Base-by-base conservation (phyloP, 1,140 invertebrate species). In the Orchestia grillus region DNA sequence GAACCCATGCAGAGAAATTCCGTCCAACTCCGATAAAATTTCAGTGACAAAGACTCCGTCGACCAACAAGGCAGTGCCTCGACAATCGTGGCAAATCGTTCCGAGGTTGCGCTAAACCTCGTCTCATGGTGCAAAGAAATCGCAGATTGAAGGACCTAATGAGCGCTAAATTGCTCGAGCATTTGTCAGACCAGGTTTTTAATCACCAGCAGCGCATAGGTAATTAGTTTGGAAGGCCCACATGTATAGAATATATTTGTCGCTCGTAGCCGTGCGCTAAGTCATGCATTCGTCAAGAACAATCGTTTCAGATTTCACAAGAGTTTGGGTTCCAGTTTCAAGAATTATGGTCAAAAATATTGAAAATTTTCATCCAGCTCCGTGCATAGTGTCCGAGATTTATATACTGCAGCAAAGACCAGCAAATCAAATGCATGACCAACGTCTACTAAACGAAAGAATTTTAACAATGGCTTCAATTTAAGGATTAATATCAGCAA, bases 131-230 rank as follows among this genome's bases (percentile, higher is more conserved):
- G 88, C 88, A 42, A 0, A 42, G 88, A 44, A 91, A 41, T 42
- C 88, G 44, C 41, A 41, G 16, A 91, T 91, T 91, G 44, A 44
- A 91, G 88, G 41, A 91, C 41, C 44, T 91, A 91, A 91, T 91
- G 88, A 44, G 41, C 88, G 88, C 44, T 91, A 91, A 91, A 91
- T 91, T 91, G 23, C 19, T 41, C 4, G 44, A 16, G 28, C 41
- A 91, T 91, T 91, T 91, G 88, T 91, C 88, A 43, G 44, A 91
- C 28, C 41, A 42, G 88, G 44, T 91, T 44, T 91, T 91, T 42
- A 91, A 91, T 91, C 88, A 91, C 44, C 41, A 36, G 19, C 62
- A 77, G 62, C 62, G 15, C 28, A 77, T 19, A 15, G 62, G 62
- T 77, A 77, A 77, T 77, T 77, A 77, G 11, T 28, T 77, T 77